Conservation (phyloP, 2,888 invertebrate genomes). For the Graphium colonna region DNA sequence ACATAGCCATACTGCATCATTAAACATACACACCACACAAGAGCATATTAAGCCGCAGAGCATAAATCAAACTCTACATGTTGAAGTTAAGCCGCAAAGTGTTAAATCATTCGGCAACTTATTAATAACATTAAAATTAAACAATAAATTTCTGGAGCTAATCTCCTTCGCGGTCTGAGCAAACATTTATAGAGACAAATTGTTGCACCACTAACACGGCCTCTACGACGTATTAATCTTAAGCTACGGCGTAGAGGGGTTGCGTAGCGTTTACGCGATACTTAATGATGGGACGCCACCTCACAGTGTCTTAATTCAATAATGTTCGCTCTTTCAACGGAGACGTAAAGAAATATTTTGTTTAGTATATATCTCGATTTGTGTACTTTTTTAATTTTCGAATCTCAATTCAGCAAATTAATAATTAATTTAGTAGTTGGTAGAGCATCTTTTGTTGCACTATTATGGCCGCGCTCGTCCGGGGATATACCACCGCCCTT, state of each 20-base stretch:
- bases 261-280: conserved; percentile 32
- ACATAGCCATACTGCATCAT: conserved; percentile 1
- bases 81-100: conserved; percentile 66
- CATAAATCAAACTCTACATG: conserved; percentile 74
- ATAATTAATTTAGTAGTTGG: no score
- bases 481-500: no score
- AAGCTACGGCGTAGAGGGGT: conserved; percentile 44
- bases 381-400: no score
- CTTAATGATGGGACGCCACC: conserved; percentile 23
- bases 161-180: conserved; percentile 70
- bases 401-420: no score
- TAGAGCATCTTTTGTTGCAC: no score
- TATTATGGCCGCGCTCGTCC: no score
- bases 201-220: conserved; percentile 72
- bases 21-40: conserved; percentile 32
- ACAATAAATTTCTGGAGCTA: conserved; percentile 78
- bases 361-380: background rate
- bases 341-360: no score
- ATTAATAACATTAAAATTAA: conserved; percentile 79
- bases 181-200: conserved; percentile 81
- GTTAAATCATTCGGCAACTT: conserved; percentile 74
- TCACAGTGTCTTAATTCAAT: conserved; percentile 2
- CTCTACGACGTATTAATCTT: conserved; percentile 76
- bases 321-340: background rate
- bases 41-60: conserved; percentile 52